Conservation (phyloP, 2,888 invertebrate genomes). For the Agrotis puta region DNA sequence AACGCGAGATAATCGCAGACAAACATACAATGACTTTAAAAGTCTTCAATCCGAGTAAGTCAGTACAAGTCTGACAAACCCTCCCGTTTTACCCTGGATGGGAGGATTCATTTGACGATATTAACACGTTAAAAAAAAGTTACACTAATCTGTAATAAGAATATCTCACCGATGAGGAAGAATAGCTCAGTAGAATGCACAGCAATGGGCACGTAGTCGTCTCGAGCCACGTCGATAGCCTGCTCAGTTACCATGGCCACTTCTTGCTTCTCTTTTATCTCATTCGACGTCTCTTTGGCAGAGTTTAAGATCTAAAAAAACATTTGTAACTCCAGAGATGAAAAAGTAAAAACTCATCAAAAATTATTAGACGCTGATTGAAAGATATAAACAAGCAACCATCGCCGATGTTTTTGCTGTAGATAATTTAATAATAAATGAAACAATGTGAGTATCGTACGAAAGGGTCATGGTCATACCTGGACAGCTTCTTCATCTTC, state of each 20-base stretch:
- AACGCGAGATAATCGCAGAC: too few relatives aligned
- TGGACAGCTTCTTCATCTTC: conserved; percentile 98
- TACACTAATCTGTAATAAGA: too few relatives aligned
- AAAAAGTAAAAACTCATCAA: too few relatives aligned
- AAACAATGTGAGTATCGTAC: not conserved
- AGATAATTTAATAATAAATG: too few relatives aligned
- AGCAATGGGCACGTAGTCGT: conserved; percentile 97
- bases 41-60: too few relatives aligned
- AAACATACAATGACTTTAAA: too few relatives aligned
- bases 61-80: too few relatives aligned
- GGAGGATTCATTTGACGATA: too few relatives aligned
- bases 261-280: conserved; percentile 97
- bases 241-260: conserved; percentile 97
- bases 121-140: too few relatives aligned
- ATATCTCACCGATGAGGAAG: conserved; percentile 94
- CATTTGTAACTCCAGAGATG: not conserved
- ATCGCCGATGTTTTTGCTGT: not conserved
- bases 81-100: too few relatives aligned
- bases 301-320: conserved; percentile 94
- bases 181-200: conserved; percentile 97
- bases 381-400: too few relatives aligned
- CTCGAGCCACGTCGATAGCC: conserved; percentile 96
- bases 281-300: conserved; percentile 97
- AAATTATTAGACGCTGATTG: too few relatives aligned
- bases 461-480: conserved; percentile 67